A percentile compares a stretch with the other conserved stretches of the same genome.
phyloP scores from a whole-genome alignment of 2,888 invertebrate genomes.

The Troides aeacus region DNA sequence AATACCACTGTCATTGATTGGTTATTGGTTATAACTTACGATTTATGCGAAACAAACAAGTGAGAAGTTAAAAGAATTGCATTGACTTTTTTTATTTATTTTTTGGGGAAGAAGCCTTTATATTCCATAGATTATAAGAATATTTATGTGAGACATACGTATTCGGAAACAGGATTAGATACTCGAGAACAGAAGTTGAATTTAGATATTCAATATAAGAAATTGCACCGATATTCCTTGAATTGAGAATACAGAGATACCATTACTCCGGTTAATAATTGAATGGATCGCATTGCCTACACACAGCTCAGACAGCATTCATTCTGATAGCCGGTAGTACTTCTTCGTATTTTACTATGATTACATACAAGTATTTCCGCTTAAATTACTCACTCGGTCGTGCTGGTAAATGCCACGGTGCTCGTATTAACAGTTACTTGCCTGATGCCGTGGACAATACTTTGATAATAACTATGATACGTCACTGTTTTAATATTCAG shows the following conservation, averaged over 20 bases:
- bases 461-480: conserved; percentile 8
- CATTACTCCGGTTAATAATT: neutral
- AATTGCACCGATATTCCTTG: neutral
- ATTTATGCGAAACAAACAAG: too few species aligned
- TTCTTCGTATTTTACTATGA: conserved; percentile 23
- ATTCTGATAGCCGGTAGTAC: neutral
- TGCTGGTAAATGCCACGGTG: conserved; percentile 21
- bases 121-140: too few species aligned
- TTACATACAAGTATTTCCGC: conserved; percentile 22
- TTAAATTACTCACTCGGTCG: conserved; percentile 21
- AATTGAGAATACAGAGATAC: neutral
- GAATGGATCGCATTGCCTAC: neutral
- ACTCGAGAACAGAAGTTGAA: too few species aligned
- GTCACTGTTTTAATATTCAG: conserved; percentile 10
- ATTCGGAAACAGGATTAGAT: neutral
- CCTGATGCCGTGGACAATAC: conserved; percentile 16
- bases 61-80: too few species aligned
- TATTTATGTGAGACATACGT: neutral
- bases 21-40: too few species aligned
- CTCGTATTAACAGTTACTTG: conserved; percentile 4
- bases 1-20: too few species aligned
- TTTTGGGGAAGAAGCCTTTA: too few species aligned
- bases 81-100: too few species aligned
- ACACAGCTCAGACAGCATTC: conserved; percentile 8
- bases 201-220: neutral